Percentiles rank a stretch among this genome's conserved stretches.
Evolutionary conservation across 2,888 invertebrate genomes (phyloP).

Genomic region (Temnothorax ravouxi): DNA sequence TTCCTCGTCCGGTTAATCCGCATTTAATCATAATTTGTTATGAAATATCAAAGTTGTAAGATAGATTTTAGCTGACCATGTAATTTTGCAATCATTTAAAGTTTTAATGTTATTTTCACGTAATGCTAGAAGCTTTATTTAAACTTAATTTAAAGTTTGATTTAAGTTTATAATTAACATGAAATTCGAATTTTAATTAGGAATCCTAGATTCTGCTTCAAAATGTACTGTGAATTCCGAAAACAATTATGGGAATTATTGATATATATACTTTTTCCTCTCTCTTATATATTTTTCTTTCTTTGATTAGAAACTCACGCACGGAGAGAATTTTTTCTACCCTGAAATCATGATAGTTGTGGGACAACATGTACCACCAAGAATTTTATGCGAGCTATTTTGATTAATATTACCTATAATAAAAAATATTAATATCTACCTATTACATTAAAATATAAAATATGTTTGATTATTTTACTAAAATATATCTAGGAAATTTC

Average conservation of each 20-base stretch:
- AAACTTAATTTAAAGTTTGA: background rate
- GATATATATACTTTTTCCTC: background rate
- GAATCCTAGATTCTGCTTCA: background rate
- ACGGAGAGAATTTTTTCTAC: no score
- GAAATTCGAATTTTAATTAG: background rate
- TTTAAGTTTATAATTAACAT: constrained; percentile 9
- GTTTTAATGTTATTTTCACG: background rate
- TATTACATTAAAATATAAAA: no score
- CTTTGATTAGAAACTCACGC: background rate
- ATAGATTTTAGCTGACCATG: background rate
- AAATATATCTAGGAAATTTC: no score
- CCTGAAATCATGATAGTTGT: no score
- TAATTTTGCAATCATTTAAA: constrained; percentile 6
- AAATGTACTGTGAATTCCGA: background rate
- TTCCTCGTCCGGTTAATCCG: background rate
- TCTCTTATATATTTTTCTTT: background rate
- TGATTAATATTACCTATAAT: no score
- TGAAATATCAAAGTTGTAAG: background rate
- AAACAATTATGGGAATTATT: background rate
- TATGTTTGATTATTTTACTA: no score
- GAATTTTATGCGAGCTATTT: no score
- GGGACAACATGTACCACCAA: no score
- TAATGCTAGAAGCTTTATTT: background rate
- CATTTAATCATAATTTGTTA: constrained; percentile 10
- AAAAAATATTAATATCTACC: no score